These are phyloP conservation scores for Ypsolopha sequella DNA, from an alignment of 2,888 invertebrate genomes.

Conservation along the genomic window DNA sequence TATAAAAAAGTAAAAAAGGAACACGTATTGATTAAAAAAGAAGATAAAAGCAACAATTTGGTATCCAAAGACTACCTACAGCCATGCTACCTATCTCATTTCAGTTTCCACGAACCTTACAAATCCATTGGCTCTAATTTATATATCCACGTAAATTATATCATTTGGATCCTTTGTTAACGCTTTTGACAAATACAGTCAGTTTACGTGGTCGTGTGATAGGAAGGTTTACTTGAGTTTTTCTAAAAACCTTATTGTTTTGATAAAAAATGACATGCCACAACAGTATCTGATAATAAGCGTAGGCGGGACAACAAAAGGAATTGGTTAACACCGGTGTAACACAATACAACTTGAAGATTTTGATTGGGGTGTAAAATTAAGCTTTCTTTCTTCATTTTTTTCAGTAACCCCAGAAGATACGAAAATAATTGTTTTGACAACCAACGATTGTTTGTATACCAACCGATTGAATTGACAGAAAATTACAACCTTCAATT, in stretches of 20 bases:
- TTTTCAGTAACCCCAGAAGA: constrained; percentile 33
- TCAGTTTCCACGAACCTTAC: no score
- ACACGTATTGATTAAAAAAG: no score
- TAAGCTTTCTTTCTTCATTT: constrained; percentile 47
- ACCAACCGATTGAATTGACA: constrained; percentile 17
- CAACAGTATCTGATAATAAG: constrained; percentile 63
- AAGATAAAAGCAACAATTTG: no score
- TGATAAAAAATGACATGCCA: constrained; percentile 68
- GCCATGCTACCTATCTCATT: no score
- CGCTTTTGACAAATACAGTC: constrained; percentile 45
- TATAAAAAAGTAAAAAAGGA: no score
- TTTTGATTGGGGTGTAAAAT: constrained; percentile 65
- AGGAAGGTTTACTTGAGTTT: constrained; percentile 31
- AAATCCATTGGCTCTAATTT: constrained; percentile 20
- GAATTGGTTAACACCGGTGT: constrained; percentile 60
- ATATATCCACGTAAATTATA: constrained; percentile 42
- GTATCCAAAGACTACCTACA: no score
- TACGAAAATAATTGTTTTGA: constrained; percentile 9
- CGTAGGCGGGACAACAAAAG: constrained; percentile 63
- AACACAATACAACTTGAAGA: constrained; percentile 50
- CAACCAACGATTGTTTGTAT: constrained; percentile 38
- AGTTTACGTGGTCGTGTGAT: constrained; percentile 33
- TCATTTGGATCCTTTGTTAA: constrained; percentile 30
- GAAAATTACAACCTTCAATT: constrained; percentile 27
- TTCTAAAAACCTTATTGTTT: constrained; percentile 58